Conservation (phyloP, 1,140 invertebrate species). For the Bactericera cockerelli region DNA sequence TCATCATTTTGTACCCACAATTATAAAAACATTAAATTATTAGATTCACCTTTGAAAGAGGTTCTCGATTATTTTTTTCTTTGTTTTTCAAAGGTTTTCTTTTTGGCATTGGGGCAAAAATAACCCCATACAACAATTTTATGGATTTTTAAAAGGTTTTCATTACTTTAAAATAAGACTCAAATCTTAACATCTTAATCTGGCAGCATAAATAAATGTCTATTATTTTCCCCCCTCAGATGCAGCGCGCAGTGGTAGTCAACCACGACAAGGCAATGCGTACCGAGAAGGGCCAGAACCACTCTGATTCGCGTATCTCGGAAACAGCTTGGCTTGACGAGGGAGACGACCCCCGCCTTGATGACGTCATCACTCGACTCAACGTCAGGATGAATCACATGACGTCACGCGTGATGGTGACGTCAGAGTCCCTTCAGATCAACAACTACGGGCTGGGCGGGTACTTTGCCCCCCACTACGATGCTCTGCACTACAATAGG, state of each 20-base stretch:
- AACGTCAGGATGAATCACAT: conserved; percentile 10
- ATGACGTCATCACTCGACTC: background rate
- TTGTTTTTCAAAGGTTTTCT: too few relatives aligned
- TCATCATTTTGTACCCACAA: too few relatives aligned
- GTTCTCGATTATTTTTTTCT: too few relatives aligned
- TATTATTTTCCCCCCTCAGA: too few relatives aligned
- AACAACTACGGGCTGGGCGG: conserved; percentile 14
- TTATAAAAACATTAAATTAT: too few relatives aligned
- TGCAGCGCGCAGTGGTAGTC: conserved; percentile 8
- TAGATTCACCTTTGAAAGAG: too few relatives aligned
- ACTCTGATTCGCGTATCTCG: conserved; percentile 9
- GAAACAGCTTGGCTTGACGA: conserved; percentile 14
- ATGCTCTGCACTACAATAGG: conserved; percentile 10
- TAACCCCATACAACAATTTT: too few relatives aligned
- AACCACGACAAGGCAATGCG: background rate
- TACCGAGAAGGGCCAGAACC: conserved; percentile 2
- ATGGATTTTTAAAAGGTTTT: too few relatives aligned
- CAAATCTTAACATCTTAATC: too few relatives aligned
- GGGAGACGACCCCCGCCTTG: background rate
- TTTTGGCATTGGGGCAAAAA: too few relatives aligned
- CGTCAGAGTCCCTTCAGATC: conserved; percentile 11
- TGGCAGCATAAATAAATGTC: too few relatives aligned
- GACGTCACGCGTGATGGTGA: background rate
- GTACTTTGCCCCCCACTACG: conserved; percentile 8
- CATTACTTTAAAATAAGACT: too few relatives aligned